Conservation (phyloP, 2,113 vertebrate species). For the Hemibagrus wyckioides region DNA sequence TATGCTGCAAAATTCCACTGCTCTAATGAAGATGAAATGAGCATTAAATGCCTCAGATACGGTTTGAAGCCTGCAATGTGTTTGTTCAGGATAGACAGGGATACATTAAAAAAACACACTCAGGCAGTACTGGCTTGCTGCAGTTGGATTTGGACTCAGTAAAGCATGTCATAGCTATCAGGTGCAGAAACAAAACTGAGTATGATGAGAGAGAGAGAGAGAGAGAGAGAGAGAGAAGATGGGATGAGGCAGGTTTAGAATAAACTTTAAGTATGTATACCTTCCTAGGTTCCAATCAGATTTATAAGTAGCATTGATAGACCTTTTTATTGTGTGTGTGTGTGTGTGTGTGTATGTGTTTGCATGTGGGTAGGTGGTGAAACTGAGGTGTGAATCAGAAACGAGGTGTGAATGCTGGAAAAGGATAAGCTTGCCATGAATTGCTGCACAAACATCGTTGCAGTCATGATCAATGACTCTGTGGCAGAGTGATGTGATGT, state of each 20-base stretch:
- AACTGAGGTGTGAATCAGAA: conserved; percentile 38
- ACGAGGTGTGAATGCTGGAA: conserved; percentile 8
- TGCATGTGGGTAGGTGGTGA: conserved; percentile 32
- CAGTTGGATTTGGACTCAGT: conserved; percentile 24
- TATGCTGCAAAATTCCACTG: background rate
- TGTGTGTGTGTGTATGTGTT: background rate
- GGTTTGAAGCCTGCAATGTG: conserved; percentile 21
- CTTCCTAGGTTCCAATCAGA: background rate
- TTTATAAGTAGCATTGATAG: background rate
- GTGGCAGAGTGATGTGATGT: conserved; percentile 24
- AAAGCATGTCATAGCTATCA: conserved; percentile 21
- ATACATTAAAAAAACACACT: background rate
- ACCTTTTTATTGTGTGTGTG: conserved; percentile 3
- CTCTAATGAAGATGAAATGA: conserved; percentile 19
- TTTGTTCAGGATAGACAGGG: conserved; percentile 32
- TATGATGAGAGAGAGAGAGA: background rate
- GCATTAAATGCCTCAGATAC: conserved; percentile 16
- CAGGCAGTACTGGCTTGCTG: background rate
- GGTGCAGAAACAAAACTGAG: conserved; percentile 29
- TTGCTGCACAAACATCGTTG: conserved; percentile 30
- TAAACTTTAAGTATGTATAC: background rate
- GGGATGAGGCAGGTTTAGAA: conserved; percentile 17
- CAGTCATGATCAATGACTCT: background rate
- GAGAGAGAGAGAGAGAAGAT: background rate
- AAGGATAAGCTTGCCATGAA: conserved; percentile 34